Evolutionary conservation across 2,113 vertebrate species (phyloP).

Genomic region (Origma solitaria): DNA sequence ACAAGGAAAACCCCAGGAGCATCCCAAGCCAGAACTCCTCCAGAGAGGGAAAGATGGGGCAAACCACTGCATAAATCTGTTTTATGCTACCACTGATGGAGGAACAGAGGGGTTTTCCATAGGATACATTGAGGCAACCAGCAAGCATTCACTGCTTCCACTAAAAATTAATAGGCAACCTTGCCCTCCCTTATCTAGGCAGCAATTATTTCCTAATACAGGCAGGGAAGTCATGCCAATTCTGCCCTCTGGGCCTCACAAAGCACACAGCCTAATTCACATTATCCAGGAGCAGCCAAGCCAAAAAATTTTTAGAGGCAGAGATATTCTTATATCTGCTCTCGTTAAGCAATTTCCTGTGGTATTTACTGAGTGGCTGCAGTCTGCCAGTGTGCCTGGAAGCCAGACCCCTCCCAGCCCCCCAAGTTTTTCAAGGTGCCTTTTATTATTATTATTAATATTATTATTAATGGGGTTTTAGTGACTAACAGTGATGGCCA

Average conservation of each 20-base stretch:
- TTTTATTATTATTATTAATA: neutral
- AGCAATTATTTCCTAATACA: constrained; percentile 15
- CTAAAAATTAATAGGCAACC: constrained; percentile 33
- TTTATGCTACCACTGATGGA: neutral
- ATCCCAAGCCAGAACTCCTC: neutral
- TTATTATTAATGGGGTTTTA: neutral
- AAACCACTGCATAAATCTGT: neutral
- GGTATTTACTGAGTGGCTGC: constrained; percentile 13
- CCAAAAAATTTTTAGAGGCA: neutral
- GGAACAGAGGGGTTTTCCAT: neutral
- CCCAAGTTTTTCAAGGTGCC: neutral
- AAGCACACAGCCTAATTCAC: constrained; percentile 4
- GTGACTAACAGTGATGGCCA: neutral
- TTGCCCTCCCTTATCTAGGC: constrained; percentile 13
- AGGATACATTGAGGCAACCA: neutral
- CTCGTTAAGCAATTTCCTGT: constrained; percentile 57
- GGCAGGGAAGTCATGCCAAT: constrained; percentile 21
- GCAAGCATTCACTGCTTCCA: neutral
- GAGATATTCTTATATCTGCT: constrained; percentile 36
- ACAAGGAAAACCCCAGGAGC: neutral
- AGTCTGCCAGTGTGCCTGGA: neutral
- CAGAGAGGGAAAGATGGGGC: fast-evolving
- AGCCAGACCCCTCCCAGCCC: neutral
- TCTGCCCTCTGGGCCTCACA: constrained; percentile 1
- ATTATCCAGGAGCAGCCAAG: neutral